phyloP scores from a whole-genome alignment of 2,888 invertebrate species.

The Erebia ligea region DNA sequence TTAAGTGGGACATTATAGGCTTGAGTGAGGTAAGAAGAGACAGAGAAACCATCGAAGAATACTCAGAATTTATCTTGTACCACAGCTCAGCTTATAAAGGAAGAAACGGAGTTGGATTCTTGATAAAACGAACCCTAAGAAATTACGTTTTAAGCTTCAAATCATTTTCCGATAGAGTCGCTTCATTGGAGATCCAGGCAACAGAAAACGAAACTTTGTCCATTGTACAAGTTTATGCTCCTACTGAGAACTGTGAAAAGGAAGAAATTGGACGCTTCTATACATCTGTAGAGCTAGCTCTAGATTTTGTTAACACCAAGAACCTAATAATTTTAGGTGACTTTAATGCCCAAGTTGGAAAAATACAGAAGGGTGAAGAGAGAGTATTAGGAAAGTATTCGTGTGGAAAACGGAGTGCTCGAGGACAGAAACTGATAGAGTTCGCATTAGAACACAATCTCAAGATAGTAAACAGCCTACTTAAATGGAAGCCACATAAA shows the following conservation, averaged over 20 bases:
- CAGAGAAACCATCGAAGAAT: not conserved
- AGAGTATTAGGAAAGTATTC: too few species aligned
- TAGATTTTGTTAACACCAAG: not conserved
- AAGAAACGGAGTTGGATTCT: not conserved
- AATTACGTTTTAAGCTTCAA: not conserved
- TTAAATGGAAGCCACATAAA: too few species aligned
- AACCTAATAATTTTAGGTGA: not conserved
- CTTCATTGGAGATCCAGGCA: not conserved
- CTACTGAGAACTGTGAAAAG: not conserved
- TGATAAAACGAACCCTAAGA: not conserved
- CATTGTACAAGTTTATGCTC: not conserved
- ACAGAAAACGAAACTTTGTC: not conserved
- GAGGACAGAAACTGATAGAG: too few species aligned
- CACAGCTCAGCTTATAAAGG: not conserved
- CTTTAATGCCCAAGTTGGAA: too few species aligned
- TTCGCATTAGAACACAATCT: too few species aligned
- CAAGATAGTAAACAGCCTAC: too few species aligned
- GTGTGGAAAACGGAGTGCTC: too few species aligned
- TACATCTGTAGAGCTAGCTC: not conserved
- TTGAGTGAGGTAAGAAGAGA: constrained; percentile 1
- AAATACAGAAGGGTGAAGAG: too few species aligned
- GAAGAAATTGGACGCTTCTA: not conserved
- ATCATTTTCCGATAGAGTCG: not conserved
- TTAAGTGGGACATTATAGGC: too few species aligned
- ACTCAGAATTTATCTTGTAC: not conserved